Conservation (phyloP, 2,888 invertebrate genomes). For the Drosophila anomalipes region DNA sequence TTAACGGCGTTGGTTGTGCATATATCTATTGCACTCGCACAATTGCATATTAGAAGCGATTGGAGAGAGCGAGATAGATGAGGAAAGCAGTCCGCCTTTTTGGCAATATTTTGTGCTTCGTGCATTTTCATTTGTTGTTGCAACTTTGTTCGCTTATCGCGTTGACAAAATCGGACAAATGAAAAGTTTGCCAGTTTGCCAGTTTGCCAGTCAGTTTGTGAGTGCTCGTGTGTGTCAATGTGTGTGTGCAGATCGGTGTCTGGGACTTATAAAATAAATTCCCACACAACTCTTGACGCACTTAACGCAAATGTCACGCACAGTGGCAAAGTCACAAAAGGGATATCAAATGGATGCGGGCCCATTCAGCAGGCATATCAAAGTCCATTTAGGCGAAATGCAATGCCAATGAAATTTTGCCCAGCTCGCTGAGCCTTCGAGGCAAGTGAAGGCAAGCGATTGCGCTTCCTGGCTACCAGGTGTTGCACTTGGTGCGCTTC, state of each 20-base stretch:
- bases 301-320: slow-evolving; percentile 80
- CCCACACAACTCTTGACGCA: slow-evolving; percentile 69
- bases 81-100: slow-evolving; percentile 47
- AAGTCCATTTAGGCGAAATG: slow-evolving; percentile 47
- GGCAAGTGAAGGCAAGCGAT: slow-evolving; percentile 38
- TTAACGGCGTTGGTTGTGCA: slow-evolving; percentile 31
- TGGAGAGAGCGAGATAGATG: slow-evolving; percentile 29
- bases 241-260: slow-evolving; percentile 7
- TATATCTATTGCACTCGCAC: slow-evolving; percentile 67
- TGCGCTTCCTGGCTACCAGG: slow-evolving; percentile 70
- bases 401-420: slow-evolving; percentile 36
- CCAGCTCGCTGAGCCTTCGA: slow-evolving; percentile 28
- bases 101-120: slow-evolving; percentile 54
- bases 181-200: slow-evolving; percentile 52
- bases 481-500: slow-evolving; percentile 68
- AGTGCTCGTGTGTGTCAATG: background rate
- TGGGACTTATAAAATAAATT: slow-evolving; percentile 48
- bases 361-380: slow-evolving; percentile 64
- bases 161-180: slow-evolving; percentile 60
- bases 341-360: slow-evolving; percentile 76
- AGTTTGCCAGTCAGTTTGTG: slow-evolving; percentile 19
- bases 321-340: slow-evolving; percentile 74
- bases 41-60: background rate
- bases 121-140: slow-evolving; percentile 67
- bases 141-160: slow-evolving; percentile 64